Evolutionary conservation across 2,888 invertebrate species (phyloP).

Genomic region (Cantharis nigra): DNA sequence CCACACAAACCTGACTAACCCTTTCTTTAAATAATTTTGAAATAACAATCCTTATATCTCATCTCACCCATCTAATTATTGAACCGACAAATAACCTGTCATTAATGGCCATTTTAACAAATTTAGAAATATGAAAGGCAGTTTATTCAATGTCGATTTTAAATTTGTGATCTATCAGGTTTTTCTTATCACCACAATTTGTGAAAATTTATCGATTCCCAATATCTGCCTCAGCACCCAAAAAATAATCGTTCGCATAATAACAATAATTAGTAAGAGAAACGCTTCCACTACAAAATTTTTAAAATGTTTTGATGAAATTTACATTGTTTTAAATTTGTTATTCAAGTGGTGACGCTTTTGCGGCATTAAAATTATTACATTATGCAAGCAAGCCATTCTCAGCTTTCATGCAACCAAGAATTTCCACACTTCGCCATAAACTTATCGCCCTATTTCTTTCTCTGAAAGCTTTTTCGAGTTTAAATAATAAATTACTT

Average conservation of each 20-base stretch:
- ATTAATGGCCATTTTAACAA: conserved; percentile 34
- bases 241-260: neutral
- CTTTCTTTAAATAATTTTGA: conserved; percentile 17
- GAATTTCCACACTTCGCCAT: conserved; percentile 39
- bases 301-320: conserved; percentile 10
- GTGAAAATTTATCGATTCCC: conserved; percentile 15
- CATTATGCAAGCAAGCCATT: conserved; percentile 38
- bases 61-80: conserved; percentile 34
- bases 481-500: conserved; percentile 49
- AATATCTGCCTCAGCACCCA: neutral
- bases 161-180: conserved; percentile 20
- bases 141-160: conserved; percentile 20
- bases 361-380: conserved; percentile 34
- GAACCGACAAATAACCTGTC: conserved; percentile 36
- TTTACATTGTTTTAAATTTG: conserved; percentile 27
- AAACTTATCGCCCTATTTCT: conserved; percentile 39
- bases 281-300: neutral
- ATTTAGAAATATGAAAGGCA: conserved; percentile 30
- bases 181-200: conserved; percentile 23
- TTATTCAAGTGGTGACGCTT: conserved; percentile 35
- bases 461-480: conserved; percentile 47
- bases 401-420: conserved; percentile 32
- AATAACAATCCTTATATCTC: conserved; percentile 30
- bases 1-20: neutral
- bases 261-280: neutral